phyloP scores from a whole-genome alignment of 2,797 vertebrate genomes.

The Ptychobarbus kaznakovi region DNA sequence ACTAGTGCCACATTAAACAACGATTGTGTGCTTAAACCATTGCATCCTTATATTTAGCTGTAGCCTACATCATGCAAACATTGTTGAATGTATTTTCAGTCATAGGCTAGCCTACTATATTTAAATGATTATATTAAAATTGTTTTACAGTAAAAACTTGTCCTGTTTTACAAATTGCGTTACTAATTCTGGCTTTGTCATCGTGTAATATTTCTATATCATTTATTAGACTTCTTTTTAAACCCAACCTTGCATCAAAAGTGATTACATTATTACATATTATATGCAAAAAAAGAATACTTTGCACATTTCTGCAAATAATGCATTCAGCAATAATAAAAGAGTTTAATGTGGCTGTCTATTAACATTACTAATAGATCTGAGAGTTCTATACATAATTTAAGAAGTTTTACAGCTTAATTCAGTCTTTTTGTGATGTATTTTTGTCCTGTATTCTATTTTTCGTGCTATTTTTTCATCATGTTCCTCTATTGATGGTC shows the following conservation, averaged over 20 bases:
- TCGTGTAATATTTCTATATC: background rate
- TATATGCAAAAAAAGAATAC: background rate
- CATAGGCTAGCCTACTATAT: background rate
- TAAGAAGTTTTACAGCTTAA: background rate
- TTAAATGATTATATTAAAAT: background rate
- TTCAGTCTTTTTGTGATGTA: conserved; percentile 1
- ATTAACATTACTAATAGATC: background rate
- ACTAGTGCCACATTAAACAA: background rate
- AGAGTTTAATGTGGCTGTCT: background rate
- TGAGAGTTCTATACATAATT: background rate
- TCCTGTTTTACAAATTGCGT: background rate
- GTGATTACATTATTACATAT: background rate
- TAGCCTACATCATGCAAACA: background rate
- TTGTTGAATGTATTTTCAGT: background rate
- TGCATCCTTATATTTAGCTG: background rate
- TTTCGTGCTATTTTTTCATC: background rate
- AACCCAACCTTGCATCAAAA: background rate
- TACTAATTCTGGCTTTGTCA: background rate
- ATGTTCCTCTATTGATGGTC: conserved; percentile 49
- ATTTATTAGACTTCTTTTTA: background rate
- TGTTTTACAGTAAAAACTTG: background rate
- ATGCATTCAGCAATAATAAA: background rate
- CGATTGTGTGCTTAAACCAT: background rate
- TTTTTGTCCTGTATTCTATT: background rate
- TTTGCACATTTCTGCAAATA: background rate